Conservation (phyloP, 2,113 vertebrate genomes). For the Monarcha castaneiventris region DNA sequence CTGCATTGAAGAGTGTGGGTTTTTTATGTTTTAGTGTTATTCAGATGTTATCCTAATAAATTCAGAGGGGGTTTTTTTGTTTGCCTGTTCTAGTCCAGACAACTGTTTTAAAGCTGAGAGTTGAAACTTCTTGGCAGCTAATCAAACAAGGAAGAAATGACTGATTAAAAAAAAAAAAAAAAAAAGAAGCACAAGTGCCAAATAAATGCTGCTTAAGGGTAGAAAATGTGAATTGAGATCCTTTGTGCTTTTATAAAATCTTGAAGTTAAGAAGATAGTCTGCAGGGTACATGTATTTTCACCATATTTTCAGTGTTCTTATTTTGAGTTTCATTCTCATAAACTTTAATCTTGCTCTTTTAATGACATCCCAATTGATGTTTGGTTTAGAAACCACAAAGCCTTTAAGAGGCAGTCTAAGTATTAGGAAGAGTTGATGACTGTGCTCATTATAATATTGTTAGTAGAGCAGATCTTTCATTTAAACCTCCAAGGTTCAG, state of each 20-base stretch:
- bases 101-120: background rate
- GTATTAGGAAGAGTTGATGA: background rate
- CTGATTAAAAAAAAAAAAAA: background rate
- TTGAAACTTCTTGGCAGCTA: slow-evolving; percentile 31
- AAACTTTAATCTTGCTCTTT: background rate
- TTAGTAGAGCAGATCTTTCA: background rate
- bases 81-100: background rate
- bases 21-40: background rate
- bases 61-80: background rate
- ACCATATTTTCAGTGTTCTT: background rate
- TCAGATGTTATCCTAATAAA: background rate
- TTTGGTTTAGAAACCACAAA: slow-evolving; percentile 1
- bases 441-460: background rate
- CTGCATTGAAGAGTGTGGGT: background rate
- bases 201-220: background rate
- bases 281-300: background rate
- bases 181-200: background rate
- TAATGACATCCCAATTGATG: background rate
- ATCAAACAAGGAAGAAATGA: slow-evolving; percentile 23
- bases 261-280: background rate
- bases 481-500: background rate
- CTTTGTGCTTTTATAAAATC: background rate
- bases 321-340: background rate
- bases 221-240: background rate
- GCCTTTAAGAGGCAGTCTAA: background rate